phyloP scores from a whole-genome alignment of 2,888 invertebrate species.

The Tiliacea aurago region DNA sequence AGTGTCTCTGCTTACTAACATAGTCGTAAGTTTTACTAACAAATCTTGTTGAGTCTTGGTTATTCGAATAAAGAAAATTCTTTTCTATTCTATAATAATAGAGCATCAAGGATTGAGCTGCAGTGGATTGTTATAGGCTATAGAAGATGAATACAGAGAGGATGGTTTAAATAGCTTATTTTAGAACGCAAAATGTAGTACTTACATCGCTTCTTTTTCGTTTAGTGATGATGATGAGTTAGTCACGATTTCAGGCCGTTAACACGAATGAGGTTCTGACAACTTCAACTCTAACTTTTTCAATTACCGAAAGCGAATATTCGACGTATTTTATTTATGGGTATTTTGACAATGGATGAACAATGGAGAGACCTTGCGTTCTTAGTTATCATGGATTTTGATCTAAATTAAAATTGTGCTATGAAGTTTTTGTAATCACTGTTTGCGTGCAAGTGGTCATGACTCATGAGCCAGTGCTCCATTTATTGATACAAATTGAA shows the following conservation, averaged over 20 bases:
- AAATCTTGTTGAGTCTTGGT: no score
- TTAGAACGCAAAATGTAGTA: not conserved
- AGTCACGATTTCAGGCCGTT: slow-evolving; percentile 31
- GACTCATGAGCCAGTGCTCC: slow-evolving; percentile 39
- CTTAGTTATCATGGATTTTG: slow-evolving; percentile 27
- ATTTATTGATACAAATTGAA: slow-evolving; percentile 59
- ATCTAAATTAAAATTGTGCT: slow-evolving; percentile 52
- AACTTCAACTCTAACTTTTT: slow-evolving; percentile 22
- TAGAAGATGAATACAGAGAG: not conserved
- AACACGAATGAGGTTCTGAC: slow-evolving; percentile 12
- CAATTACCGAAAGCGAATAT: slow-evolving; percentile 26
- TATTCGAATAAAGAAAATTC: no score
- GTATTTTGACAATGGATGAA: not conserved
- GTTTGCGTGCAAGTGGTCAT: slow-evolving; percentile 44
- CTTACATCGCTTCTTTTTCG: not conserved
- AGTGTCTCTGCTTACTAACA: no score
- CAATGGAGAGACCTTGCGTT: slow-evolving; percentile 1
- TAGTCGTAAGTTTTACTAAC: no score
- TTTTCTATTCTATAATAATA: no score
- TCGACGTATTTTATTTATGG: not conserved
- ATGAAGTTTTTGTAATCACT: slow-evolving; percentile 42
- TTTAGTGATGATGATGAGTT: not conserved
- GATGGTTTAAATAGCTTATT: not conserved
- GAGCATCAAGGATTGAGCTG: not conserved
- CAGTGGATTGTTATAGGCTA: no score